These are phyloP conservation scores for Prochilodus magdalenae DNA, from an alignment of 2,113 vertebrate species.

Conservation along the genomic window DNA sequence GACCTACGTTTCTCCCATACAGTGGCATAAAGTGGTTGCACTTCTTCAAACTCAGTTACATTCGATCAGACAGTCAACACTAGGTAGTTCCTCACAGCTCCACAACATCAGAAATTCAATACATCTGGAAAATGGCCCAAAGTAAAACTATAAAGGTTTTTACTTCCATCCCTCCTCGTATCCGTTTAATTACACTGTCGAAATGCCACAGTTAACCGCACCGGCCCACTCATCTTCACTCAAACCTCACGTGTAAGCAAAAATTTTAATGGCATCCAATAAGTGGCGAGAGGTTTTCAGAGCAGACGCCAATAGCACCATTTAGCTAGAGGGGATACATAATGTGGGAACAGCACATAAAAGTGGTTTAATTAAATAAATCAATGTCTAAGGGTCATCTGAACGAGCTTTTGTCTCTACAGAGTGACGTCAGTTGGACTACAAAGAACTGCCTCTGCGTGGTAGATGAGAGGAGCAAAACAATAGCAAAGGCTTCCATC, in stretches of 20 bases:
- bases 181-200: slow-evolving; percentile 56
- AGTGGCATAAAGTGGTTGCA: background rate
- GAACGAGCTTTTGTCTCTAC: background rate
- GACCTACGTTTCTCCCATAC: background rate
- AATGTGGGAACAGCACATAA: slow-evolving; percentile 19
- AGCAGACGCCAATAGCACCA: slow-evolving; percentile 40
- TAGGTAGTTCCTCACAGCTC: background rate
- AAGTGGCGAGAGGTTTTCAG: slow-evolving; percentile 4
- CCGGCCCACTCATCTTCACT: slow-evolving; percentile 28
- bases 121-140: background rate
- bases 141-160: background rate
- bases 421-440: background rate
- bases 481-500: too few species aligned
- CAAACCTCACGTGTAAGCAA: slow-evolving; percentile 39
- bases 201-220: slow-evolving; percentile 55
- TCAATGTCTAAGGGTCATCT: slow-evolving; percentile 9
- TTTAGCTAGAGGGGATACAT: slow-evolving; percentile 22
- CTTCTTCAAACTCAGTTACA: background rate
- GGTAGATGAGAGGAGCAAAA: background rate
- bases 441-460: too few species aligned
- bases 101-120: background rate
- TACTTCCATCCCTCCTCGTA: background rate
- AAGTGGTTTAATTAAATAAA: slow-evolving; percentile 42
- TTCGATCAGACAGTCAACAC: background rate
- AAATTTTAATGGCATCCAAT: slow-evolving; percentile 26